Conservation (phyloP, 2,113 vertebrate genomes). For the Fulica atra region DNA sequence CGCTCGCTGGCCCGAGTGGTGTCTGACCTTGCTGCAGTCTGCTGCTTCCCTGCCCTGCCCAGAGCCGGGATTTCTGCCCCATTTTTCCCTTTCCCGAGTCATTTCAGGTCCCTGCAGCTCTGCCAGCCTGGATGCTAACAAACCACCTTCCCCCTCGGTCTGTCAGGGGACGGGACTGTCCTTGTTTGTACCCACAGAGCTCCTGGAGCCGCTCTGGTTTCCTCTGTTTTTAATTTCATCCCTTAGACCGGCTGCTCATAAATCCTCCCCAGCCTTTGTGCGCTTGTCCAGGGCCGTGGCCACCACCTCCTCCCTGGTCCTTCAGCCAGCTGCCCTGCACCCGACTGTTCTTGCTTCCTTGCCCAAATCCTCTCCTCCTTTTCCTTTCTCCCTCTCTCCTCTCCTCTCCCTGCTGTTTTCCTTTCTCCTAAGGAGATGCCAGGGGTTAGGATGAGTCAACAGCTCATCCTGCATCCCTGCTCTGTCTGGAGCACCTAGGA, state of each 20-base stretch:
- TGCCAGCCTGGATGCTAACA: not conserved
- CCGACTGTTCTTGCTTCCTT: not conserved
- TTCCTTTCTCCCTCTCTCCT: not conserved
- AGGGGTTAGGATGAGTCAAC: not conserved
- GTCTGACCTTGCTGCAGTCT: not conserved
- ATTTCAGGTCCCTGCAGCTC: not conserved
- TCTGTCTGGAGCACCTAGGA: not conserved
- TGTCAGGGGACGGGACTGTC: not conserved
- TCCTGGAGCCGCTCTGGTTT: not conserved
- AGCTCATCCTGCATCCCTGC: not conserved
- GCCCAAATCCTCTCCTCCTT: not conserved
- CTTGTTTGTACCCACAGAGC: not conserved
- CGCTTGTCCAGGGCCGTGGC: not conserved
- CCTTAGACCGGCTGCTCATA: not conserved
- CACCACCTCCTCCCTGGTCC: not conserved
- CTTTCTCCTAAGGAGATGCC: accelerated
- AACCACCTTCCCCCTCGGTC: not conserved
- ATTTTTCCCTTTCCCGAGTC: not conserved
- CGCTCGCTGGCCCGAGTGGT: not conserved
- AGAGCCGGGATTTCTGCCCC: not conserved
- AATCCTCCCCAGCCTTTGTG: not conserved
- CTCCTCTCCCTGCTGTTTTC: not conserved
- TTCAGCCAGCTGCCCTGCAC: not conserved
- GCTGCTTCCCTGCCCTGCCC: not conserved
- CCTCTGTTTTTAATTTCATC: not conserved